Base-by-base conservation (phyloP, 2,113 vertebrate genomes). In the Ctenodactylus gundi region DNA sequence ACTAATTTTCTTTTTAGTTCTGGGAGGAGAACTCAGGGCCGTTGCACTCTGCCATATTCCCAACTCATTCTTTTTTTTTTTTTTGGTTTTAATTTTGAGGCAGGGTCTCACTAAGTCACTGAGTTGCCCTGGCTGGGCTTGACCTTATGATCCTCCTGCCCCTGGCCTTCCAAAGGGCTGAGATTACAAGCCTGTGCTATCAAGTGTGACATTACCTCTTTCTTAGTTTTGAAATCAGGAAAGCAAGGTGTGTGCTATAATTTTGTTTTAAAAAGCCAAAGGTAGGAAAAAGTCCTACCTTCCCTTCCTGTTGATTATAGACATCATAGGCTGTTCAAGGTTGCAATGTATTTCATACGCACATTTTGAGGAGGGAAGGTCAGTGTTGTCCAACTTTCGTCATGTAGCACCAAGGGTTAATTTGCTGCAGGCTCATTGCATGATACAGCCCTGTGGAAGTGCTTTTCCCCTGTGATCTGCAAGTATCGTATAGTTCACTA, bases 1-100 rank as follows among this genome's bases (percentile, higher is more conserved):
- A 75, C 34, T 84, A 77, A 85, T 94, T 91, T 94, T 94, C 34
- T 49, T 88, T n/a, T 53, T n/a, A n/a, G n/a, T n/a, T n/a, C n/a
- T n/a, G n/a, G n/a, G n/a, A n/a, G n/a, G n/a, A n/a, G n/a, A n/a
- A n/a, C n/a, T n/a, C n/a, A n/a, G n/a, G n/a, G n/a, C n/a, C n/a
- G n/a, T n/a, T n/a, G n/a, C n/a, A n/a, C n/a, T n/a, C n/a, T n/a
- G n/a, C n/a, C n/a, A n/a, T n/a, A n/a, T n/a, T n/a, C n/a, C n/a
- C n/a, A n/a, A n/a, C n/a, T n/a, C n/a, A n/a, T n/a, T n/a, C n/a
- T n/a, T n/a, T n/a, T n/a, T n/a, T n/a, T n/a, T n/a, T n/a, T n/a
- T n/a, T n/a, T n/a, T n/a, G n/a, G n/a, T n/a, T n/a, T n/a, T n/a
- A n/a, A n/a, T n/a, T n/a, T n/a, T n/a, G n/a, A n/a, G n/a, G n/a